Evolutionary conservation across 2,113 vertebrate genomes (phyloP).

Genomic region (Corythornis madagascariensis): DNA sequence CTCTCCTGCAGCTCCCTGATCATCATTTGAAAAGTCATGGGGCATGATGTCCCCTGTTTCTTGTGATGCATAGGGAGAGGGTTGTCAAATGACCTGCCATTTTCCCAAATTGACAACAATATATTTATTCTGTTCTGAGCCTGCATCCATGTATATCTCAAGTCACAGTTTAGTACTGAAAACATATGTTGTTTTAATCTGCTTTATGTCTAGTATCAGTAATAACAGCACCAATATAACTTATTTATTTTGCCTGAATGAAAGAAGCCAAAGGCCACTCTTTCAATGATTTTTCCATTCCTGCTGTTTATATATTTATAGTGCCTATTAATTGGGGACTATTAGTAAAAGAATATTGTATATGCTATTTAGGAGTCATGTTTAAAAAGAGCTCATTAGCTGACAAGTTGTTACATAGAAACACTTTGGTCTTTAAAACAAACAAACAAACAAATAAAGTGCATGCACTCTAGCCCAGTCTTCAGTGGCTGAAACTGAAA

Average conservation of each 20-base stretch:
- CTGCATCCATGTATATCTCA: background rate
- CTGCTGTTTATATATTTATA: conserved; percentile 15
- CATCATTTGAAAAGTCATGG: background rate
- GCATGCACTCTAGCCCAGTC: background rate
- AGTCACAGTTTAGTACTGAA: conserved; percentile 23
- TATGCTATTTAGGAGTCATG: background rate
- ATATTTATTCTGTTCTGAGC: background rate
- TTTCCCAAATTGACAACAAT: background rate
- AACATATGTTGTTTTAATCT: conserved; percentile 63
- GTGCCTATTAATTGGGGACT: conserved; percentile 13
- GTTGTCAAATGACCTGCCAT: background rate
- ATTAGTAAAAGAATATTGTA: conserved; percentile 36
- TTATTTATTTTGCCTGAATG: conserved; percentile 21
- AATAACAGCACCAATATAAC: conserved; percentile 49
- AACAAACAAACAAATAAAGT: background rate
- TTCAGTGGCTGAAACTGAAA: conserved; percentile 35
- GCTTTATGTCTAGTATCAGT: conserved; percentile 53
- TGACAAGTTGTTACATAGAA: conserved; percentile 21
- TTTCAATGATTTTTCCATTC: conserved; percentile 27
- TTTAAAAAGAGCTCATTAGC: conserved; percentile 34
- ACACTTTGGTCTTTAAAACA: conserved; percentile 9
- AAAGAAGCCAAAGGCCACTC: conserved; percentile 22
- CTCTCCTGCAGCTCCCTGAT: background rate
- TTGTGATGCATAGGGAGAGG: background rate
- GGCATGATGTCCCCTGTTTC: background rate